Conservation (phyloP, 2,888 invertebrate species). For the Emmelina monodactyla region DNA sequence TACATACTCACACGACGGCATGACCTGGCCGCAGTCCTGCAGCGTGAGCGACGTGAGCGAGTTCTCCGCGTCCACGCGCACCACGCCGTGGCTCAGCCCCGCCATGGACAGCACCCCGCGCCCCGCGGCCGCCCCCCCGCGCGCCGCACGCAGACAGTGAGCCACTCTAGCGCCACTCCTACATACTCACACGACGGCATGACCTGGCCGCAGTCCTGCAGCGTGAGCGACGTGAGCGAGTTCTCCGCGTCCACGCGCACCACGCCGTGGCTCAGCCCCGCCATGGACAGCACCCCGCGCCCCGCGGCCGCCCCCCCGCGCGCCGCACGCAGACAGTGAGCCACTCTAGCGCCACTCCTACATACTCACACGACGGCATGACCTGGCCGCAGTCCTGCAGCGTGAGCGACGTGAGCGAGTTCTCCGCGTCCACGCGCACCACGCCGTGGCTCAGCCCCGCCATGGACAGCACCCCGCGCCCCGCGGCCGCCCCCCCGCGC, state of each 20-base stretch:
- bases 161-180: conserved; percentile 78
- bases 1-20: conserved; percentile 85
- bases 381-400: conserved; percentile 99
- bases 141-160: conserved; percentile 95
- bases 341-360: conserved; percentile 76
- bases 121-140: conserved; percentile 82
- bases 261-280: conserved; percentile 92
- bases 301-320: conserved; percentile 83
- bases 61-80: conserved; percentile 98
- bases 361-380: conserved; percentile 88
- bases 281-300: conserved; percentile 96
- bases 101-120: conserved; percentile 97
- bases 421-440: conserved; percentile 97
- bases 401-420: conserved; percentile 96
- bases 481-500: conserved; percentile 77
- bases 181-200: conserved; percentile 88
- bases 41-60: conserved; percentile 96
- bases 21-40: conserved; percentile 99
- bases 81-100: conserved; percentile 93
- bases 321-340: conserved; percentile 96
- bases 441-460: conserved; percentile 94
- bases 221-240: conserved; percentile 94
- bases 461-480: conserved; percentile 96
- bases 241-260: conserved; percentile 99
- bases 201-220: conserved; percentile 99